Conservation (phyloP, 2,113 vertebrate genomes). For the Onychostoma macrolepis region DNA sequence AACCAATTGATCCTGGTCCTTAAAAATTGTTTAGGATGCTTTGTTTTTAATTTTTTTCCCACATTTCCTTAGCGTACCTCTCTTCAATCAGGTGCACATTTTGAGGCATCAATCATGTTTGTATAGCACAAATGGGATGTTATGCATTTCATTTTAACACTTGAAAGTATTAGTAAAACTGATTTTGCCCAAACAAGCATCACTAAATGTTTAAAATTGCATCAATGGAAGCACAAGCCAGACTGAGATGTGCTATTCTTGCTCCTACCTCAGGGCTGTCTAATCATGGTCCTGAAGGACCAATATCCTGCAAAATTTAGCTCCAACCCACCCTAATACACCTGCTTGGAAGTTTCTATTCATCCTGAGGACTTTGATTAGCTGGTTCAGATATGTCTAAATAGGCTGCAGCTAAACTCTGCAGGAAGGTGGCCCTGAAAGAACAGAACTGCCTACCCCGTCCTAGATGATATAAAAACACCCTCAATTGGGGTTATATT, state of each 20-base stretch:
- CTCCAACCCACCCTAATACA: neutral
- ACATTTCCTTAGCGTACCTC: no score
- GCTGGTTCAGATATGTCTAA: neutral
- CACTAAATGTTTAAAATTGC: neutral
- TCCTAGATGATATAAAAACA: neutral
- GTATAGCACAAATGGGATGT: neutral
- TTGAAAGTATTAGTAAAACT: neutral
- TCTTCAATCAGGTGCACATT: neutral
- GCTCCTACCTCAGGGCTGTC: neutral
- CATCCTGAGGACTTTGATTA: neutral
- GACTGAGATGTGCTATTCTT: neutral
- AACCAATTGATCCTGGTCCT: neutral
- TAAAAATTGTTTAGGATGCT: neutral
- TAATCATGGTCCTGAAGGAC: neutral
- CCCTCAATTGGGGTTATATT: neutral
- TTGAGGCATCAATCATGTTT: neutral
- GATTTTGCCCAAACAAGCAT: neutral
- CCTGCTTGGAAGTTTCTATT: neutral
- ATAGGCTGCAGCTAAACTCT: neutral
- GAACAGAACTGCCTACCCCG: neutral
- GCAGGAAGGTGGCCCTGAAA: neutral
- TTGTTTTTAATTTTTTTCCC: neutral
- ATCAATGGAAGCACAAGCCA: neutral
- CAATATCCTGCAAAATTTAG: neutral
- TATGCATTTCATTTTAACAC: neutral